Base-by-base conservation (phyloP, 2,797 vertebrate species). In the Sebastes goodei region DNA sequence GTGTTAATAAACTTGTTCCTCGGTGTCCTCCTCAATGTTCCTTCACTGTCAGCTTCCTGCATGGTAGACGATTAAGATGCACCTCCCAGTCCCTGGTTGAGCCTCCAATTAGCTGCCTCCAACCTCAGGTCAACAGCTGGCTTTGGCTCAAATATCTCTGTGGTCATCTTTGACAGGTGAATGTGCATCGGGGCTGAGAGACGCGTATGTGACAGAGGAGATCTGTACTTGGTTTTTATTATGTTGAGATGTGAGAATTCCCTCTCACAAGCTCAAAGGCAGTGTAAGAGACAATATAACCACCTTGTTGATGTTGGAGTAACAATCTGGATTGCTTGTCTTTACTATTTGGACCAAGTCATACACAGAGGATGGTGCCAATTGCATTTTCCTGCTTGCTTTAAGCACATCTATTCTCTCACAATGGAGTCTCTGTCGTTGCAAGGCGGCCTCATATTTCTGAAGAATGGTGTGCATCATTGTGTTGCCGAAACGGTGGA, bases 291-390 rank as follows among this genome's bases (percentile, higher is more conserved):
- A 32, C 25, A 23, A 29, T 11, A 25, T 56, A 55, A 42, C 33
- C 55, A 30, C 7, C 23, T 46, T n/a, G 25, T 27, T n/a, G 53
- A 70, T 38, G 23, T 42, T 53, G 23, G 27, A 56, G 23, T 29
- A 57, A 56, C 2, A 4, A 23, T 60, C 67, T 68, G 56, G 33
- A 6, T 35, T 49, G 17, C 65, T 71, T 25, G 56, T 52, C 3
- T 74, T 70, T 10, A 64, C 21, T 62, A 69, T 69, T 53, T 68
- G 21, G 49, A 73, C 66, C 8, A 75, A 74, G 20, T 80, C 62
- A 62, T 46, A 61, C 25, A 75, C 60, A 64, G 56, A 63, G 3
- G 55, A 83, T 20, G 38, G 9, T 46, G 4, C 15, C 30, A 49
- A 4, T 2, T 46, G 7, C 8, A 4, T 71, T 71, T 76, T 67